phyloP scores from a whole-genome alignment of 2,888 invertebrate genomes.

The Bombylius discolor region DNA sequence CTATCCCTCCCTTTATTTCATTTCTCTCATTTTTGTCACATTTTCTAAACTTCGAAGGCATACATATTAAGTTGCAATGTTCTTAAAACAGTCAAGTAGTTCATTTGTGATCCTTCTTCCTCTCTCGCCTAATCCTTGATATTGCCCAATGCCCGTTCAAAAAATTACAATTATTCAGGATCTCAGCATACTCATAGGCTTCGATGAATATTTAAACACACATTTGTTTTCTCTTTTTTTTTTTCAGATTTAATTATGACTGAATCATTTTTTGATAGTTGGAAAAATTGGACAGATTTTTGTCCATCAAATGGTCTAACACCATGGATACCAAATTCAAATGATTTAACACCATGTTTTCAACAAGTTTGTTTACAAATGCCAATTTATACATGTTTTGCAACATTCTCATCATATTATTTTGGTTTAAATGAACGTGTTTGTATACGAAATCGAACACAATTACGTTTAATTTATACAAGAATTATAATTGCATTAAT shows the following conservation, averaged over 20 bases:
- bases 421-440: slow-evolving; percentile 54
- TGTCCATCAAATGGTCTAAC: slow-evolving; percentile 53
- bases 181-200: too few species aligned
- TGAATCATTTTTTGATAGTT: neutral
- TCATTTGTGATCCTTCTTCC: too few species aligned
- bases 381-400: slow-evolving; percentile 59
- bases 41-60: too few species aligned
- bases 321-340: slow-evolving; percentile 53
- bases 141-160: too few species aligned
- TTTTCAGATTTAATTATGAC: neutral
- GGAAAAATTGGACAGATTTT: slow-evolving; percentile 52
- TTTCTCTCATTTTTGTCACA: too few species aligned
- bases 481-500: slow-evolving; percentile 50
- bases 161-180: too few species aligned
- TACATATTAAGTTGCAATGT: too few species aligned
- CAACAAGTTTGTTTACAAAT: slow-evolving; percentile 68
- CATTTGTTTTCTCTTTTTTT: too few species aligned
- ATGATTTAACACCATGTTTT: slow-evolving; percentile 75
- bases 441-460: slow-evolving; percentile 48
- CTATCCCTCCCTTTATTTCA: too few species aligned
- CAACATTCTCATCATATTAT: slow-evolving; percentile 67
- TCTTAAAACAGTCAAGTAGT: too few species aligned
- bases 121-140: too few species aligned
- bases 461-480: slow-evolving; percentile 48
- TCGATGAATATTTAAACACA: too few species aligned